These are phyloP conservation scores for Nephrocerus scutellatus DNA, from an alignment of 2,888 invertebrate species.

Conservation along the genomic window DNA sequence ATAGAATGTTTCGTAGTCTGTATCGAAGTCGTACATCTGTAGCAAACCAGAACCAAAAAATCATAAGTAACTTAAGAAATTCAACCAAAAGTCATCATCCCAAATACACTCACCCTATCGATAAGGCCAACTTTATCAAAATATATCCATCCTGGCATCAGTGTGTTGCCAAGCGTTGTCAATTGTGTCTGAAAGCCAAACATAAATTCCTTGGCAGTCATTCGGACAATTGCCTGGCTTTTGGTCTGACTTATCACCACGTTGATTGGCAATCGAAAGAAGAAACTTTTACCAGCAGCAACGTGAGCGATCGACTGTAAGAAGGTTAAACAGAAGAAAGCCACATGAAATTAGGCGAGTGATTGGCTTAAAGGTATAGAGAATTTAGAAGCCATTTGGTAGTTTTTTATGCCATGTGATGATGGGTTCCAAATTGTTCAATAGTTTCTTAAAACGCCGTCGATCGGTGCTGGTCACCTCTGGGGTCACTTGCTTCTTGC, in stretches of 20 bases:
- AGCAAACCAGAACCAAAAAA: slow-evolving; percentile 9
- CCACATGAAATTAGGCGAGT: too few relatives aligned
- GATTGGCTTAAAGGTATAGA: too few relatives aligned
- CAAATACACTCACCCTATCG: slow-evolving; percentile 62
- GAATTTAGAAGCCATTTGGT: too few relatives aligned
- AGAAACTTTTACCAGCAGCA: slow-evolving; percentile 57
- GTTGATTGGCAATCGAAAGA: slow-evolving; percentile 65
- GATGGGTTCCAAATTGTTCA: too few relatives aligned
- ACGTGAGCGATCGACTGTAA: slow-evolving; percentile 76
- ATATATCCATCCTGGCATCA: slow-evolving; percentile 76
- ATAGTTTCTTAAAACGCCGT: too few relatives aligned
- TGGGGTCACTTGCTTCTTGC: too few relatives aligned
- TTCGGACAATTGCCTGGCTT: slow-evolving; percentile 63
- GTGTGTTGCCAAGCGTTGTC: slow-evolving; percentile 73
- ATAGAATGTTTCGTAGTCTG: slow-evolving; percentile 71
- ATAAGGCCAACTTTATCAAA: slow-evolving; percentile 84
- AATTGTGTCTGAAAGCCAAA: slow-evolving; percentile 79
- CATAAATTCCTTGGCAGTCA: slow-evolving; percentile 84
- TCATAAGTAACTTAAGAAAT: not conserved
- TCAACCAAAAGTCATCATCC: too few relatives aligned
- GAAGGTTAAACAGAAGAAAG: too few relatives aligned
- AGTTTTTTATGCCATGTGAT: too few relatives aligned
- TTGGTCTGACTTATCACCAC: slow-evolving; percentile 61
- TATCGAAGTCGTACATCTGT: slow-evolving; percentile 79
- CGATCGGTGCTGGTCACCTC: too few relatives aligned